These are phyloP conservation scores for Kryptopterus vitreolus DNA, from an alignment of 2,797 vertebrate species.

Conservation along the genomic window DNA sequence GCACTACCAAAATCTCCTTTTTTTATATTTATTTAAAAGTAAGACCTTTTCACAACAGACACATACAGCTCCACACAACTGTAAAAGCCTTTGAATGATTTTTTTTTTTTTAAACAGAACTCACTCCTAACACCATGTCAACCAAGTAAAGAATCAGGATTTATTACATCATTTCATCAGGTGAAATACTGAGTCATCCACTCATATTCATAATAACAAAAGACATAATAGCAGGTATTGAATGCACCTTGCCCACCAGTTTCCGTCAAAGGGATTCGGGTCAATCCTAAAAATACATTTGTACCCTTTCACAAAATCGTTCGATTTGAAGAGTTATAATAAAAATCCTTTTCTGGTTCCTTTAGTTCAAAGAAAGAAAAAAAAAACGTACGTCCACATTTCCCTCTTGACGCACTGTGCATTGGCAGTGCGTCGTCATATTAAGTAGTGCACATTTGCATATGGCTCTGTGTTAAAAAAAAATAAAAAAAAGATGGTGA, in stretches of 20 bases:
- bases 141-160: constrained; percentile 48
- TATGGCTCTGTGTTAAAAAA: constrained; percentile 30
- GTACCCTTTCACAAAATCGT: not conserved
- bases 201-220: constrained; percentile 31
- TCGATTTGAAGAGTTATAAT: not conserved
- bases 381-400: not conserved
- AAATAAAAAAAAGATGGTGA: not conserved
- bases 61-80: constrained; percentile 53
- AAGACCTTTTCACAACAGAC: constrained; percentile 54
- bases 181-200: constrained; percentile 41
- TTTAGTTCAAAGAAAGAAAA: not conserved
- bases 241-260: constrained; percentile 49
- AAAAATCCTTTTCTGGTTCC: not conserved
- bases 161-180: constrained; percentile 47
- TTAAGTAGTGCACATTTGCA: constrained; percentile 38
- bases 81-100: constrained; percentile 42
- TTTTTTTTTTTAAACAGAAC: constrained; percentile 29
- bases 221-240: constrained; percentile 29
- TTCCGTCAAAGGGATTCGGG: constrained; percentile 1
- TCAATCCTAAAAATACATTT: not conserved
- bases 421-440: not conserved
- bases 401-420: not conserved
- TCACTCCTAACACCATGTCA: constrained; percentile 37
- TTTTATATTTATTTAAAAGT: constrained; percentile 56
- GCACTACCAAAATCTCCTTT: not conserved